Evolutionary conservation across 1,140 invertebrate genomes (phyloP).

Genomic region (Drosophila sp.): DNA sequence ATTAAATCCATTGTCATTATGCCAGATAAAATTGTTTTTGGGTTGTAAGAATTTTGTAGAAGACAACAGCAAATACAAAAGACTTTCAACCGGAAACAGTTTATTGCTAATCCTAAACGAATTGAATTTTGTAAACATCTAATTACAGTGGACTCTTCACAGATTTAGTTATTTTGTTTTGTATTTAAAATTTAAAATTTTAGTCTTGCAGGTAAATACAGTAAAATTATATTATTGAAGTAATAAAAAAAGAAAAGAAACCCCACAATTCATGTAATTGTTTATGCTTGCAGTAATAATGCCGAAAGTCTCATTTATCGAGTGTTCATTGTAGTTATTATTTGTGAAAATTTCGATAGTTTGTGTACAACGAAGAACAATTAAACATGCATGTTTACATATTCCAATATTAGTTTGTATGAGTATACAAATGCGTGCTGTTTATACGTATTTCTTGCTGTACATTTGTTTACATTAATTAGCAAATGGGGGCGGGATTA

Average conservation of each 20-base stretch:
- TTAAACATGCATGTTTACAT: constrained; percentile 8
- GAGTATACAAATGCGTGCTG: background rate
- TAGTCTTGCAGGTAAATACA: no score
- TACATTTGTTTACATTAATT: constrained; percentile 19
- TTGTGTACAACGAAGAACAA: constrained; percentile 18
- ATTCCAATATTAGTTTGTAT: constrained; percentile 11
- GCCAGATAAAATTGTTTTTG: background rate
- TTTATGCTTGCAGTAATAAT: background rate
- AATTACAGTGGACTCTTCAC: background rate
- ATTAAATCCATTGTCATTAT: no score
- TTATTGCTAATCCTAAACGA: background rate
- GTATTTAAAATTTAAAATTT: background rate
- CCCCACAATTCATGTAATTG: background rate
- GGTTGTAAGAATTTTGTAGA: background rate
- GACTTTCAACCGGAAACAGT: background rate
- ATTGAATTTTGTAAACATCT: constrained; percentile 1
- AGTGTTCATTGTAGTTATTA: constrained; percentile 13
- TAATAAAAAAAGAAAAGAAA: no score
- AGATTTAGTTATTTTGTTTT: background rate
- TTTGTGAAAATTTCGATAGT: constrained; percentile 15
- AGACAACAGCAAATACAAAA: background rate
- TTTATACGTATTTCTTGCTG: background rate
- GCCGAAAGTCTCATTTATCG: background rate
- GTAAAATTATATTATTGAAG: no score
- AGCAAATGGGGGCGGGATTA: constrained; percentile 22